Conservation (phyloP, 2,797 vertebrate species). For the Acrossocheilus wenchowensis region DNA sequence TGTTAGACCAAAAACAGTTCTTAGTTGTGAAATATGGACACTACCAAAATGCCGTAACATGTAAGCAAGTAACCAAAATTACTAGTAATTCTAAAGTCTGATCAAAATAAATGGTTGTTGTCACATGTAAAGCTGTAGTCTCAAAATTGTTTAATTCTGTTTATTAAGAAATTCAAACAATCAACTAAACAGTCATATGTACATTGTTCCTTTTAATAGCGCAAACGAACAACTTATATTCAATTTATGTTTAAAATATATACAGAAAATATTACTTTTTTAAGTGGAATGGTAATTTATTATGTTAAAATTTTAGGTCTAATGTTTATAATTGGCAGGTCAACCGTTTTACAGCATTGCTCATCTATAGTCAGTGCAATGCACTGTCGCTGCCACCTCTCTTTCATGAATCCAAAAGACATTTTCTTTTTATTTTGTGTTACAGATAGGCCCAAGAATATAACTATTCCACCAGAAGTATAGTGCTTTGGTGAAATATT, state of each 20-base stretch:
- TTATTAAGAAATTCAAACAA: too few species aligned
- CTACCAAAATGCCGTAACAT: neutral
- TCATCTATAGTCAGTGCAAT: neutral
- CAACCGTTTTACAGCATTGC: neutral
- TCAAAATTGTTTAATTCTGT: neutral
- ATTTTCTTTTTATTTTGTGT: neutral
- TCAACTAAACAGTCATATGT: neutral
- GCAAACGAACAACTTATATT: neutral
- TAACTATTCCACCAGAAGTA: too few species aligned
- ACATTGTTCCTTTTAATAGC: neutral
- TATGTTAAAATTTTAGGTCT: neutral
- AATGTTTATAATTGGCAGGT: neutral
- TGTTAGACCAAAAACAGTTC: neutral
- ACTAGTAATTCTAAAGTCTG: too few species aligned
- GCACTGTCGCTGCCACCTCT: neutral
- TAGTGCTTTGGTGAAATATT: too few species aligned
- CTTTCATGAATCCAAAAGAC: neutral
- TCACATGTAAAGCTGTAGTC: neutral
- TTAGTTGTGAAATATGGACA: neutral
- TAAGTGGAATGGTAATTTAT: neutral
- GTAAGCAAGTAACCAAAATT: neutral
- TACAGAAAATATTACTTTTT: neutral
- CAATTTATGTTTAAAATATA: neutral
- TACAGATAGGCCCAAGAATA: too few species aligned
- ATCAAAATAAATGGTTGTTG: too few species aligned